These are phyloP conservation scores for Hesperophylax magnus DNA, from an alignment of 1,140 invertebrate species.

Conservation along the genomic window DNA sequence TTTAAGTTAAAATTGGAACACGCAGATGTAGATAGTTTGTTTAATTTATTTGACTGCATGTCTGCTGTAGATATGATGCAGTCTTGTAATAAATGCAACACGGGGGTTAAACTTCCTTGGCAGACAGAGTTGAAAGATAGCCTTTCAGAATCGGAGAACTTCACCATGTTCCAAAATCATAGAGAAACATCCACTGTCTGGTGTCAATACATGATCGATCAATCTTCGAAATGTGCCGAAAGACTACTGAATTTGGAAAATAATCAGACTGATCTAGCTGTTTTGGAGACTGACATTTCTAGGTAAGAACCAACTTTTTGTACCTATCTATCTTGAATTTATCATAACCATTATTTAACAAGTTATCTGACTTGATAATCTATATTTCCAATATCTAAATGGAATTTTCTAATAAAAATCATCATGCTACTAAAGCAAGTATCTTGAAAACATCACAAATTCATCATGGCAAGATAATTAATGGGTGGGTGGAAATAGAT, in stretches of 20 bases:
- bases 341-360: too few species aligned
- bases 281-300: slow-evolving; percentile 2
- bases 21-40: slow-evolving; percentile 53
- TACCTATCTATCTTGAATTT: too few species aligned
- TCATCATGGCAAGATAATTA: too few species aligned
- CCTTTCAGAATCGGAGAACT: slow-evolving; percentile 63
- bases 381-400: too few species aligned
- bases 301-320: slow-evolving; percentile 8
- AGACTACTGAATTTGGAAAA: slow-evolving; percentile 50
- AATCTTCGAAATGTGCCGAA: neutral
- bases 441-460: too few species aligned
- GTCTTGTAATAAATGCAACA: slow-evolving; percentile 43
- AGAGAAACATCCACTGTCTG: slow-evolving; percentile 58
- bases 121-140: slow-evolving; percentile 59
- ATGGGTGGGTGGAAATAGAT: too few species aligned
- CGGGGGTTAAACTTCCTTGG: slow-evolving; percentile 60
- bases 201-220: slow-evolving; percentile 20
- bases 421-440: too few species aligned
- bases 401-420: too few species aligned
- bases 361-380: too few species aligned
- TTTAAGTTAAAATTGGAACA: slow-evolving; percentile 12
- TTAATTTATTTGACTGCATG: slow-evolving; percentile 60
- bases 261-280: neutral
- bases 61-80: slow-evolving; percentile 62
- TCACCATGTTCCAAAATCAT: slow-evolving; percentile 59